Percentiles rank a stretch among this genome's conserved stretches.
Conservation (phyloP, 2,113 vertebrate genomes). For the Prunella fulvescens region DNA sequence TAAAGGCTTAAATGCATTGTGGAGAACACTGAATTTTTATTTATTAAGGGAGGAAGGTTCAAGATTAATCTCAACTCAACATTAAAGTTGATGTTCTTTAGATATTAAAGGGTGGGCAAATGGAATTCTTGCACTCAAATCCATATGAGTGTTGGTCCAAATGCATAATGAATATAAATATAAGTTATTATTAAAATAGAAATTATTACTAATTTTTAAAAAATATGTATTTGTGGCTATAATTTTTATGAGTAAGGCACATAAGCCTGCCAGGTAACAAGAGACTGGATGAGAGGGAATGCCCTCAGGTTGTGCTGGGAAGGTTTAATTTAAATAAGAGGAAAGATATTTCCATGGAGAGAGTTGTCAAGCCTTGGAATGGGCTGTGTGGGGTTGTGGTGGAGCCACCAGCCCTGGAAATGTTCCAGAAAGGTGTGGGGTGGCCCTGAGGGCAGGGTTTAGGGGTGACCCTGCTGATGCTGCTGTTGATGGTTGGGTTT, state of each 20-base stretch:
- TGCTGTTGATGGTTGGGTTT: not conserved
- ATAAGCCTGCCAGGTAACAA: not conserved
- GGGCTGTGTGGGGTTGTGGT: not conserved
- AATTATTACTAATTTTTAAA: not conserved
- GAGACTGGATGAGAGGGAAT: not conserved
- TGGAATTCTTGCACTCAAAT: not conserved
- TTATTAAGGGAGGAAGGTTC: not conserved
- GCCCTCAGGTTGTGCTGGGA: not conserved
- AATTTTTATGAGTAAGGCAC: not conserved
- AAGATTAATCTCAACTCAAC: not conserved
- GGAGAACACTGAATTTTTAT: not conserved
- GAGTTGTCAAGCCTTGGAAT: not conserved
- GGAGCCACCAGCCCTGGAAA: not conserved
- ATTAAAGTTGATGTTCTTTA: not conserved
- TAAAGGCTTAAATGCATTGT: not conserved
- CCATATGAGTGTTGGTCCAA: not conserved
- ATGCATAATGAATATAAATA: not conserved
- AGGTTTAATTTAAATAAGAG: not conserved
- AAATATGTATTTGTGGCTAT: not conserved
- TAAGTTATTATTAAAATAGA: not conserved
- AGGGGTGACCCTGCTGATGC: not conserved
- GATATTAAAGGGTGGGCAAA: not conserved
- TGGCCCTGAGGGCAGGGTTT: not conserved
- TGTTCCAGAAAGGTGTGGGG: fast-evolving
- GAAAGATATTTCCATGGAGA: not conserved